A percentile compares a stretch with the other conserved stretches of the same genome.
phyloP scores from a whole-genome alignment of 2,113 vertebrate genomes.

The Puffinus mauretanicus region DNA sequence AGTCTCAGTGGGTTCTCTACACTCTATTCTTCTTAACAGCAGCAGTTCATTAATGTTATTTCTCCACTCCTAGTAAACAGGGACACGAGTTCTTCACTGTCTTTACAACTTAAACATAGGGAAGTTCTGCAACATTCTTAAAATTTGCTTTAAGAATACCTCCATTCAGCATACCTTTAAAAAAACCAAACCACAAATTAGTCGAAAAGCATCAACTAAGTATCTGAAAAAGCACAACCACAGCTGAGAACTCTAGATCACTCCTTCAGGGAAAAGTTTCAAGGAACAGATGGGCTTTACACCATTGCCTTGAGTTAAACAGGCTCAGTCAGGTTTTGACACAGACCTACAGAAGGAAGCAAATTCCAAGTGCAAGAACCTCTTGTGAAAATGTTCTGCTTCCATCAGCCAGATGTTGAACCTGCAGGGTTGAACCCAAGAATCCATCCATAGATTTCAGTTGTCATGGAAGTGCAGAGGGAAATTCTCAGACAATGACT shows the following conservation, averaged over 20 bases:
- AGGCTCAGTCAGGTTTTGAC: slow-evolving; percentile 66
- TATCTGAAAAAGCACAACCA: slow-evolving; percentile 29
- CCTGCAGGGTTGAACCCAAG: slow-evolving; percentile 21
- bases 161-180: neutral
- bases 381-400: slow-evolving; percentile 43
- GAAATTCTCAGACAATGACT: neutral
- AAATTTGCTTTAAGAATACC: neutral
- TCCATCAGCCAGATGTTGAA: slow-evolving; percentile 54
- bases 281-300: slow-evolving; percentile 69
- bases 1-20: neutral
- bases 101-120: neutral
- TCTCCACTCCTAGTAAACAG: neutral
- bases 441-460: neutral
- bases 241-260: slow-evolving; percentile 25
- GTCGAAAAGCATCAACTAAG: slow-evolving; percentile 14
- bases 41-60: neutral
- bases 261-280: slow-evolving; percentile 45
- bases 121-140: neutral
- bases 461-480: neutral
- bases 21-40: neutral
- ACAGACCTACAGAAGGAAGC: slow-evolving; percentile 33
- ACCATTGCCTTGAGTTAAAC: slow-evolving; percentile 54
- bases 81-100: neutral
- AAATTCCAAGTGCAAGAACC: slow-evolving; percentile 53
- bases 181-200: neutral